Conservation (phyloP, 2,113 vertebrate species). For the Chlamydotis undulata region DNA sequence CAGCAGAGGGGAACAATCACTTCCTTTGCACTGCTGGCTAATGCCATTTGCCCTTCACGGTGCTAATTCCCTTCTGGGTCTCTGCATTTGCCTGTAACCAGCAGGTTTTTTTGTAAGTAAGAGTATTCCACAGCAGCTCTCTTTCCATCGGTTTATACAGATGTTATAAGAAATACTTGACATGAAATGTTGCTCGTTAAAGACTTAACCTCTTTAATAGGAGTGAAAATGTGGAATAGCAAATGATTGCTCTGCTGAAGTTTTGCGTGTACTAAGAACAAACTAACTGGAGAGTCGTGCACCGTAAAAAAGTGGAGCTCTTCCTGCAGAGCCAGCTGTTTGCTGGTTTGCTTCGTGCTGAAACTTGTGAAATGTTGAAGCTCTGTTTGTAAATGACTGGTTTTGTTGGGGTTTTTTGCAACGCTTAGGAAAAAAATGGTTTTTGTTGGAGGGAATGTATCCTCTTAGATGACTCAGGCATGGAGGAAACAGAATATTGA, state of each 20-base stretch:
- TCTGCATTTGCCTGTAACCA: background rate
- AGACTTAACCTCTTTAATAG: background rate
- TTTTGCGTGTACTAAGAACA: background rate
- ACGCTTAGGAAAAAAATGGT: background rate
- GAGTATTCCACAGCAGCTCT: background rate
- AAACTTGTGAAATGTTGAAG: constrained; percentile 4
- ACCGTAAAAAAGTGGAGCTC: constrained; percentile 13
- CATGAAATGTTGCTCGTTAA: background rate
- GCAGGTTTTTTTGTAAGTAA: background rate
- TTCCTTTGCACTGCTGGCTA: background rate
- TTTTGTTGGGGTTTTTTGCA: background rate
- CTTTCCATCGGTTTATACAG: background rate
- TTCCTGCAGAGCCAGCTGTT: constrained; percentile 21
- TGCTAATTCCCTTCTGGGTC: background rate
- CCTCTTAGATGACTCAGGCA: background rate
- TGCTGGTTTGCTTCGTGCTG: background rate
- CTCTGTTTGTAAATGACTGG: constrained; percentile 27
- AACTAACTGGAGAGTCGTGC: background rate
- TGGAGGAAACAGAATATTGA: background rate
- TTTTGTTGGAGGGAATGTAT: constrained; percentile 6
- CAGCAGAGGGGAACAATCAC: background rate
- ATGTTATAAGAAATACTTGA: background rate
- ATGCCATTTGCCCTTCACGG: background rate
- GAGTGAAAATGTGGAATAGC: background rate
- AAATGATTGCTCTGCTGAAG: background rate